These are phyloP conservation scores for Holocentrus rufus DNA, from an alignment of 2,797 vertebrate genomes.

Conservation along the genomic window DNA sequence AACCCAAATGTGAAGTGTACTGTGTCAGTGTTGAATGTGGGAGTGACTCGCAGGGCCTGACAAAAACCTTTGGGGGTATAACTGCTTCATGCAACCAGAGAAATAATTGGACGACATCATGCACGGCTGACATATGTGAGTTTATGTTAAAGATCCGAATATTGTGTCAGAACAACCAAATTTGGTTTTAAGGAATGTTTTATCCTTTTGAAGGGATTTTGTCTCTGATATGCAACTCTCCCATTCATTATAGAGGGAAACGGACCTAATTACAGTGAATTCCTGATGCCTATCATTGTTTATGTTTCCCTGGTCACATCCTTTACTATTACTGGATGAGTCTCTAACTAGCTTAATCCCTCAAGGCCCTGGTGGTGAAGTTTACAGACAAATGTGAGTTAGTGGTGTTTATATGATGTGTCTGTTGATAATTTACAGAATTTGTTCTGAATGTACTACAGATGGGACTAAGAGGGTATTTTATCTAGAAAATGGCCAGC, in stretches of 20 bases:
- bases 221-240: constrained; percentile 49
- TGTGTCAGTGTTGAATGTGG: constrained; percentile 40
- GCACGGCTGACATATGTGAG: neutral
- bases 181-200: constrained; percentile 34
- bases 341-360: constrained; percentile 17
- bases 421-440: constrained; percentile 39
- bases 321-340: constrained; percentile 26
- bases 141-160: neutral
- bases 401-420: constrained; percentile 46
- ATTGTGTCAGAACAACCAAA: constrained; percentile 38
- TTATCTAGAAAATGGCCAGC: neutral
- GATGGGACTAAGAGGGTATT: constrained; percentile 8
- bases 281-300: constrained; percentile 30
- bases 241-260: neutral
- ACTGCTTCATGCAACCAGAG: neutral
- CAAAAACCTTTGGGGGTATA: neutral
- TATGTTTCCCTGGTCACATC: constrained; percentile 18
- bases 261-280: constrained; percentile 10
- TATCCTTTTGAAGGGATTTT: constrained; percentile 18
- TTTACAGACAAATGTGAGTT: constrained; percentile 72
- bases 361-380: constrained; percentile 41
- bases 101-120: neutral
- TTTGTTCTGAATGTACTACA: constrained; percentile 59
- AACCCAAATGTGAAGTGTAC: constrained; percentile 16
- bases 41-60: neutral